phyloP scores from a whole-genome alignment of 2,888 invertebrate species.

The Drosophila barbarae region DNA sequence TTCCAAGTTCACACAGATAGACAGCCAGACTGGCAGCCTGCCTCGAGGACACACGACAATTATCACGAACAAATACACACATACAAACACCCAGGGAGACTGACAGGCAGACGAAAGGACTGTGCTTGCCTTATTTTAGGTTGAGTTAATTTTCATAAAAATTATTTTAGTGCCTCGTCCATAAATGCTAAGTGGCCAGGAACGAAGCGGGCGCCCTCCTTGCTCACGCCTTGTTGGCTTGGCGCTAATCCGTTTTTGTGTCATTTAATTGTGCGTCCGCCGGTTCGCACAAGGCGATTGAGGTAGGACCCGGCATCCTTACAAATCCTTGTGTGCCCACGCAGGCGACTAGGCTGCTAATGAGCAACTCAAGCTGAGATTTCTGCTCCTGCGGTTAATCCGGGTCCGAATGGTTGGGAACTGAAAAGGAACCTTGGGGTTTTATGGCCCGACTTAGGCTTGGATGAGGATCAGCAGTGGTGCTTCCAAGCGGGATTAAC shows the following conservation, averaged over 20 bases:
- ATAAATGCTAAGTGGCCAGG: conserved; percentile 50
- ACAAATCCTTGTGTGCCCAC: conserved; percentile 33
- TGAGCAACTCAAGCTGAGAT: conserved; percentile 53
- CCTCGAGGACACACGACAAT: conserved; percentile 51
- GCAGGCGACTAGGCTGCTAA: conserved; percentile 50
- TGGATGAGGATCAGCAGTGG: conserved; percentile 17
- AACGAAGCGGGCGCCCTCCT: conserved; percentile 11
- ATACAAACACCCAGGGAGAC: conserved; percentile 11
- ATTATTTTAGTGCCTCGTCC: conserved; percentile 59
- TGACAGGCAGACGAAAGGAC: conserved; percentile 6
- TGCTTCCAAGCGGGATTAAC: conserved; percentile 21
- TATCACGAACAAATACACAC: conserved; percentile 39
- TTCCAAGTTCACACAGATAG: conserved; percentile 72
- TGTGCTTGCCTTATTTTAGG: conserved; percentile 38
- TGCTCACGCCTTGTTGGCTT: conserved; percentile 56
- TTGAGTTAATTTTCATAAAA: conserved; percentile 62
- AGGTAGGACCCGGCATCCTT: conserved; percentile 46
- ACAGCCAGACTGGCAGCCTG: conserved; percentile 36
- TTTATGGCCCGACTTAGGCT: conserved; percentile 3
- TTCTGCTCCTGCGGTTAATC: conserved; percentile 25
- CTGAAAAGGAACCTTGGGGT: background rate
- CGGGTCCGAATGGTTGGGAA: conserved; percentile 5
- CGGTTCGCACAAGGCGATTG: conserved; percentile 23
- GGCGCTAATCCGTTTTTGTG: conserved; percentile 53
- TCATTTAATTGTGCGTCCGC: conserved; percentile 33